Conservation (phyloP, 2,113 vertebrate genomes). For the Mobula birostris region DNA sequence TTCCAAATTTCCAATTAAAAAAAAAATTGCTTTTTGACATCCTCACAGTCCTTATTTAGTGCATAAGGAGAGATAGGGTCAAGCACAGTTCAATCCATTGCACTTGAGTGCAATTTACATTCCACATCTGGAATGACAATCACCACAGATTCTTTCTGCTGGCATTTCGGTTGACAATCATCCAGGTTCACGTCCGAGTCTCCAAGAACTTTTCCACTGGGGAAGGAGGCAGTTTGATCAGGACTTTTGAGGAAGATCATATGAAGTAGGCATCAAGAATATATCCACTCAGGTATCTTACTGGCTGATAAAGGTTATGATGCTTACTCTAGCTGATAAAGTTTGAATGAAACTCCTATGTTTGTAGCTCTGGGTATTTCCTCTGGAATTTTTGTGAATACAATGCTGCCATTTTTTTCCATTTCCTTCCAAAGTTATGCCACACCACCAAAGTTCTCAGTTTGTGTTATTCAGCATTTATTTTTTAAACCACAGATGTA, state of each 20-base stretch:
- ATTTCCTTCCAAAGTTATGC: too few relatives aligned
- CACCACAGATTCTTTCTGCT: not conserved
- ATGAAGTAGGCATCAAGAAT: not conserved
- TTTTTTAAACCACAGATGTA: slow-evolving; percentile 5
- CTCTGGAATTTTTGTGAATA: not conserved
- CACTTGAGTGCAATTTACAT: not conserved
- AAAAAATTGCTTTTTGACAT: too few relatives aligned
- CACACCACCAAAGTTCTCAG: not conserved
- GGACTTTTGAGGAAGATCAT: not conserved
- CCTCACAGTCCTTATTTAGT: not conserved
- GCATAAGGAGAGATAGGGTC: not conserved
- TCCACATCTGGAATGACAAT: not conserved
- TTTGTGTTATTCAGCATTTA: not conserved
- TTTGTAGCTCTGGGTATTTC: not conserved
- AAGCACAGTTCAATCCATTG: not conserved
- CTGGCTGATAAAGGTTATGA: not conserved
- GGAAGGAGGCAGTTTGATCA: not conserved
- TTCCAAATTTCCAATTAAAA: too few relatives aligned
- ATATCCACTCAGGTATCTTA: not conserved
- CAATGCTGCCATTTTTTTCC: not conserved
- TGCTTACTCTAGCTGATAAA: not conserved
- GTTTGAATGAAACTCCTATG: not conserved
- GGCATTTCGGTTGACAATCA: not conserved
- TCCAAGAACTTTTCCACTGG: too few relatives aligned
- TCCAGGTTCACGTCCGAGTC: not conserved